phyloP scores from a whole-genome alignment of 2,888 invertebrate species.

The Tricholauxania praeusta region DNA sequence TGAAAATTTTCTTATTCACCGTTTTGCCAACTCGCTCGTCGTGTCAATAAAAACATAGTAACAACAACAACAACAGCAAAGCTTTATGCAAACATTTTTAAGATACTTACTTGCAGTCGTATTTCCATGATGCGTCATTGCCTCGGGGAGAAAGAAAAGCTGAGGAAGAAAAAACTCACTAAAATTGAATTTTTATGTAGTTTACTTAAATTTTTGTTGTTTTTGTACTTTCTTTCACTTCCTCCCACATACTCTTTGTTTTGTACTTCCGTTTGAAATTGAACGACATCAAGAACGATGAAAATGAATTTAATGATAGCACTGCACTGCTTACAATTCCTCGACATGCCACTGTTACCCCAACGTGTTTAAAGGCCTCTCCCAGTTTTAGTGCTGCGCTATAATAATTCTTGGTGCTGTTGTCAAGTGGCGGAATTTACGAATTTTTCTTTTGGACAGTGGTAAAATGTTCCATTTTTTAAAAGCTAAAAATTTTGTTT shows the following conservation, averaged over 20 bases:
- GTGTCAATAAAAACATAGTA: not conserved
- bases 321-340: not conserved
- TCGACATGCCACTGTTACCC: too few relatives aligned
- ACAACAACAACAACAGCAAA: slow-evolving; percentile 23
- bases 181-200: slow-evolving; percentile 22
- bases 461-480: too few relatives aligned
- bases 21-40: too few relatives aligned
- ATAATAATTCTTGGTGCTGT: too few relatives aligned
- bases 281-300: not conserved
- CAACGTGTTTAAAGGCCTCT: too few relatives aligned
- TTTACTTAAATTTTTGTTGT: not conserved
- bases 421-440: too few relatives aligned
- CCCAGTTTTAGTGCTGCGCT: too few relatives aligned
- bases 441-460: too few relatives aligned
- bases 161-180: not conserved
- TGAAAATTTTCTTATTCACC: not conserved
- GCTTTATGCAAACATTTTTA: not conserved
- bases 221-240: slow-evolving; percentile 8
- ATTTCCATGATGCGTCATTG: slow-evolving; percentile 30
- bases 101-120: not conserved
- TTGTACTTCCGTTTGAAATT: slow-evolving; percentile 21
- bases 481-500: too few relatives aligned
- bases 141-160: slow-evolving; percentile 3
- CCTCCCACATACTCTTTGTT: not conserved
- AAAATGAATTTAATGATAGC: not conserved